A percentile compares a stretch with the other conserved stretches of the same genome.
Conservation (phyloP, 2,797 vertebrate genomes). For the Hippoglossus hippoglossus region DNA sequence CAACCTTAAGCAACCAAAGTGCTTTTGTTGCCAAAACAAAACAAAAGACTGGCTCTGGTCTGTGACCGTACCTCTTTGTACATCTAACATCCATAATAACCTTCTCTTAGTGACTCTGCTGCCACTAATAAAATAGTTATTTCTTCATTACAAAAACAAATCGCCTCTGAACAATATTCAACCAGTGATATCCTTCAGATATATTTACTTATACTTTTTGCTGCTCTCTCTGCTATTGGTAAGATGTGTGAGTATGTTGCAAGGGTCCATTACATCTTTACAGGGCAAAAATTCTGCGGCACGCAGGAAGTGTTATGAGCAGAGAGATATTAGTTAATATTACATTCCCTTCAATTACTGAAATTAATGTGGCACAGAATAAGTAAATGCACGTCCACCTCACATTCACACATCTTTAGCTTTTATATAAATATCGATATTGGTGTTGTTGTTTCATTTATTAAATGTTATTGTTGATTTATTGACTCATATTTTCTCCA, state of each 20-base stretch:
- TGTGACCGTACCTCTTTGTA: not conserved
- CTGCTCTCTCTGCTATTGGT: too few species aligned
- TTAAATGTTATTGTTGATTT: too few species aligned
- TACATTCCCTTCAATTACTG: slow-evolving; percentile 80
- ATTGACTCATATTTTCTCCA: too few species aligned
- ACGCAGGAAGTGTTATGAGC: slow-evolving; percentile 72
- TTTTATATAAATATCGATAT: too few species aligned
- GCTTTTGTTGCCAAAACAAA: not conserved
- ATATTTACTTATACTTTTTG: not conserved
- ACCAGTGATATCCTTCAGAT: not conserved
- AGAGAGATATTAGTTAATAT: slow-evolving; percentile 72
- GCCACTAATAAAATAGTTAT: not conserved
- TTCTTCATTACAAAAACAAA: not conserved
- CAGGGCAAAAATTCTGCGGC: too few species aligned
- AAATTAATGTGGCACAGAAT: slow-evolving; percentile 84
- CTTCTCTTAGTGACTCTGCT: not conserved
- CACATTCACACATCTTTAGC: too few species aligned
- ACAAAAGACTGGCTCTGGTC: not conserved
- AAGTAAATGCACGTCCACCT: slow-evolving; percentile 65
- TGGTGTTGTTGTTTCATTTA: too few species aligned
- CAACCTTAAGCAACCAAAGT: too few species aligned
- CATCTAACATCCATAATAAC: not conserved
- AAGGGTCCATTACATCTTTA: too few species aligned
- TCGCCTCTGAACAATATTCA: not conserved
- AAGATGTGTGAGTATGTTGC: too few species aligned